Percentiles rank a stretch among this genome's conserved stretches.
Evolutionary conservation across 2,797 vertebrate genomes (phyloP).

Genomic region (Etheostoma perlongum): DNA sequence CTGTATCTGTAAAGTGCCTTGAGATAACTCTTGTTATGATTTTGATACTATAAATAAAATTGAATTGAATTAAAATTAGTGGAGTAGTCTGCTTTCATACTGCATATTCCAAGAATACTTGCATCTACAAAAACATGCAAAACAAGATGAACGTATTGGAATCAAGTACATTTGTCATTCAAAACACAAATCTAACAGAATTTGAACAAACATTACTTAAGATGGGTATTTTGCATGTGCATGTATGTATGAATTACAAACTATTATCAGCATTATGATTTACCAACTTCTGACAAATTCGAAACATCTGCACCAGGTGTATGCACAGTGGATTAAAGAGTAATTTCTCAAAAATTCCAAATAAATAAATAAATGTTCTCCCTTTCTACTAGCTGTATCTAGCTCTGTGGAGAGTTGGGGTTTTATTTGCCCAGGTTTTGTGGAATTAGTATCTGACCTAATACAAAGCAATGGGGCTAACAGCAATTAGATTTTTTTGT

Average conservation of each 20-base stretch:
- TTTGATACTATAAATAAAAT: too few species aligned
- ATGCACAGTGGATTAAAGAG: not conserved
- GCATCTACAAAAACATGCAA: not conserved
- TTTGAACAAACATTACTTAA: not conserved
- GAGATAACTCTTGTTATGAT: too few species aligned
- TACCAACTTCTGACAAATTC: not conserved
- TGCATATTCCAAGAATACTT: not conserved
- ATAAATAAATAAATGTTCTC: not conserved
- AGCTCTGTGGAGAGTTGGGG: not conserved
- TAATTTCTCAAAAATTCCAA: not conserved
- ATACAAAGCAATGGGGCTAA: too few species aligned
- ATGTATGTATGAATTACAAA: not conserved
- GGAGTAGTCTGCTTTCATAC: slow-evolving; percentile 1
- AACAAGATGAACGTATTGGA: not conserved
- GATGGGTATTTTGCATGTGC: not conserved
- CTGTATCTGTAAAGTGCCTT: too few species aligned
- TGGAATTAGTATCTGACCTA: not conserved
- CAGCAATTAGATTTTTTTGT: not conserved
- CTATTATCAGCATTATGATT: not conserved
- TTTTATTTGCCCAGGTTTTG: not conserved
- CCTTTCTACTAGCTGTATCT: not conserved
- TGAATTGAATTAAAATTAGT: slow-evolving; percentile 11
- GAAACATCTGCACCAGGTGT: not conserved
- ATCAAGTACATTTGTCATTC: not conserved
- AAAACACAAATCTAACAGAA: too few species aligned